Conservation (phyloP, 2,113 vertebrate species). For the Apeltes quadracus region DNA sequence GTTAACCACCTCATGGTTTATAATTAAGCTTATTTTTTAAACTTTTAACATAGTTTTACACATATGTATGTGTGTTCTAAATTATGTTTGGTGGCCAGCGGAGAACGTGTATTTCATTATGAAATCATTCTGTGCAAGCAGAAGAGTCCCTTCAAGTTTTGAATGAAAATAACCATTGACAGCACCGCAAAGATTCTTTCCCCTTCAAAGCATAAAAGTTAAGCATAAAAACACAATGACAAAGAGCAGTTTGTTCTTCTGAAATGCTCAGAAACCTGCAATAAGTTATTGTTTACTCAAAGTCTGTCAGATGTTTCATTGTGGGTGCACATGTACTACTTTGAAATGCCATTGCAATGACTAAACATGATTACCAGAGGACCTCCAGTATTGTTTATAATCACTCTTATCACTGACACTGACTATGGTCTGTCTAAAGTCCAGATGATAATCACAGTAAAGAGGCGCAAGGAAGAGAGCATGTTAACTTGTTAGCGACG, state of each 20-base stretch:
- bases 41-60: constrained; percentile 14
- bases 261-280: constrained; percentile 1
- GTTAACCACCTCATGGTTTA: constrained; percentile 54
- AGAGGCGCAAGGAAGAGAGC: neutral
- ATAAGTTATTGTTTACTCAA: constrained; percentile 16
- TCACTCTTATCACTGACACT: neutral
- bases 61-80: constrained; percentile 34
- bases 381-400: neutral
- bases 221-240: neutral
- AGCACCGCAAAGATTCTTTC: neutral
- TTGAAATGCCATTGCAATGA: neutral
- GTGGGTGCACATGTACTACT: neutral
- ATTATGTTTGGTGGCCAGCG: constrained; percentile 13
- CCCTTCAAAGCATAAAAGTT: constrained; percentile 10
- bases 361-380: neutral
- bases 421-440: neutral
- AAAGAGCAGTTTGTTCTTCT: constrained; percentile 18
- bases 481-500: neutral
- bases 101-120: constrained; percentile 44
- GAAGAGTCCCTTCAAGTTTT: constrained; percentile 21
- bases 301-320: neutral
- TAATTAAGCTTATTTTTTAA: constrained; percentile 54
- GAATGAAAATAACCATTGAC: constrained; percentile 31
- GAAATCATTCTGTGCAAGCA: constrained; percentile 32
- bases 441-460: neutral